phyloP scores from a whole-genome alignment of 2,888 invertebrate genomes.

The Unio delphinus region DNA sequence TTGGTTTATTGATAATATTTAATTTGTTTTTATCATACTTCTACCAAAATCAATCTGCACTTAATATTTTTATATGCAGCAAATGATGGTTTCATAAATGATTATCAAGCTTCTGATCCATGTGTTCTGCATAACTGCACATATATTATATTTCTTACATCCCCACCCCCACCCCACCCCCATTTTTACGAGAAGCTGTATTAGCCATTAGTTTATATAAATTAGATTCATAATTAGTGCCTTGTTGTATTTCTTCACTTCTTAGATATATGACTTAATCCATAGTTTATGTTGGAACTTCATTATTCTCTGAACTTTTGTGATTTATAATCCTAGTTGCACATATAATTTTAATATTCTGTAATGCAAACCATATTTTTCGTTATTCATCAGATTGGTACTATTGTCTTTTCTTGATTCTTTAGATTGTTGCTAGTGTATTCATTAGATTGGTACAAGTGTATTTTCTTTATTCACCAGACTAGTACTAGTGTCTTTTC shows the following conservation, averaged over 20 bases:
- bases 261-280: not conserved
- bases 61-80: not conserved
- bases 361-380: not conserved
- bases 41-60: not conserved
- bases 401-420: not conserved
- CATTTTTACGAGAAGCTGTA: not conserved
- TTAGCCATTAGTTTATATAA: constrained; percentile 1
- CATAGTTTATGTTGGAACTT: not conserved
- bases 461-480: too few species aligned
- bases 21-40: not conserved
- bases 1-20: not conserved
- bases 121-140: not conserved
- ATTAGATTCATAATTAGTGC: not conserved
- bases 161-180: too few species aligned
- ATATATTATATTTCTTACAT: not conserved
- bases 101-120: not conserved
- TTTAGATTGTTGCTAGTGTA: too few species aligned
- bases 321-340: constrained; percentile 1
- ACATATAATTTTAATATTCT: constrained; percentile 2
- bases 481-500: too few species aligned
- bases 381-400: constrained; percentile 2
- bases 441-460: too few species aligned
- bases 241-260: not conserved
- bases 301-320: constrained; percentile 2
- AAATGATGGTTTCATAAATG: not conserved